These are phyloP conservation scores for Bombus turneri DNA, from an alignment of 1,140 invertebrate species.

Conservation along the genomic window DNA sequence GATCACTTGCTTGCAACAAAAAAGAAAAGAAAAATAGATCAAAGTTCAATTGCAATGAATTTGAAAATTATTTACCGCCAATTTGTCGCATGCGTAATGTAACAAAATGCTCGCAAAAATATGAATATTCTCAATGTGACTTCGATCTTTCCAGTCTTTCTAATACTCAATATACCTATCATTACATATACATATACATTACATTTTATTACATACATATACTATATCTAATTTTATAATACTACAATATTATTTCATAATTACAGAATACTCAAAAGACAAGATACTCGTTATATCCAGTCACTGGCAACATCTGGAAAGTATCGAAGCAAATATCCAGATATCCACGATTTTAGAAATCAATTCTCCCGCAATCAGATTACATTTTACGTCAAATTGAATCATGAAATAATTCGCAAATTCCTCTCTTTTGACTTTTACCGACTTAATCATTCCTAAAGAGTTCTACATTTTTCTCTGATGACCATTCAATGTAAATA, in stretches of 20 bases:
- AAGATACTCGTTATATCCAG: no score
- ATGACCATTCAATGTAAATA: no score
- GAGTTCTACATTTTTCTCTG: neutral
- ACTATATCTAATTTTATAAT: no score
- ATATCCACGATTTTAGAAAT: neutral
- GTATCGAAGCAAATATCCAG: neutral
- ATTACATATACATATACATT: no score
- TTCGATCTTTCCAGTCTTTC: neutral
- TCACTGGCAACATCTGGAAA: neutral
- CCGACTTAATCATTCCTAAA: no score
- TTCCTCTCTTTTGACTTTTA: neutral
- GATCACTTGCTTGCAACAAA: no score
- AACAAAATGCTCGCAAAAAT: neutral
- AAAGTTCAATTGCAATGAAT: neutral
- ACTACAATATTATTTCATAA: neutral
- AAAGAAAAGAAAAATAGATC: neutral
- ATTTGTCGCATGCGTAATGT: no score
- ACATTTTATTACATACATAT: no score
- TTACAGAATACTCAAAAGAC: neutral
- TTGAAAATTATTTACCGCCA: neutral
- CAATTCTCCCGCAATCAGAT: neutral
- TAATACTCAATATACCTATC: no score
- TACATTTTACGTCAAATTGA: neutral
- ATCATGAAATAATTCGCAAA: neutral
- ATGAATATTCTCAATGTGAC: neutral